Evolutionary conservation across 1,140 invertebrate genomes (phyloP), one percentile per base, ranked within the genome.

Genomic region (Hypsibius dujardini): DNA sequence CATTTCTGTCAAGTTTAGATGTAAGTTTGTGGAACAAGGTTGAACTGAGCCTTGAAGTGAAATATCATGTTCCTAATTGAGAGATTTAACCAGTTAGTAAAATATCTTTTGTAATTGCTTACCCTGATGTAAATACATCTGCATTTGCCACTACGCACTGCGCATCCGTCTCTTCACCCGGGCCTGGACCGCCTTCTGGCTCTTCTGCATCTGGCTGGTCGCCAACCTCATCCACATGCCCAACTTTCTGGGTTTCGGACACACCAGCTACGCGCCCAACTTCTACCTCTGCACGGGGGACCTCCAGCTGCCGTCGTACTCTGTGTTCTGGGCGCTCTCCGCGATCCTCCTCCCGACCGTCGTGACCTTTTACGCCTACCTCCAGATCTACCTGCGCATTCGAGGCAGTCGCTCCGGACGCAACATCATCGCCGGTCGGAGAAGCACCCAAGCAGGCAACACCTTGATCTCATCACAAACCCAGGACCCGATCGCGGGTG

Each of bases 351-450:
- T 56, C 50, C 50, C 50, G 7, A 56, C 50, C 70, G 47, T 7
- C n/a, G n/a, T 56, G 7, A 7, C 7, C n/a, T 56, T 56, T n/a
- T 56, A 56, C 50, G 50, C 50, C 50, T 56, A 56, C n/a, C 50
- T 56, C 12, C 67, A 69, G 67, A 69, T 56, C 50, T 56, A 56
- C 50, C 50, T 56, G 50, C 50, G 46, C 15, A 69, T 69, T 15
- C 67, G 67, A 12, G 40, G 40, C 1, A 56, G 46, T 15, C 7
- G 7, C 7, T 69, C 50, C 46, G 56, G 47, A 14, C 71, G 46
- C n/a, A 45, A 46, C 42, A 15, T 56, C 47, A 71, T 12, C 28
- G 0, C 28, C 28, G 28, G 28, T 28, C 28, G 28, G 28, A 28
- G 28, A 28, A 28, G 28, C 28, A 28, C 28, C 28, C 28, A 28